Evolutionary conservation across 2,113 vertebrate genomes (phyloP), one percentile per base, ranked within the genome.

Genomic region (Notarius quadriscutis): DNA sequence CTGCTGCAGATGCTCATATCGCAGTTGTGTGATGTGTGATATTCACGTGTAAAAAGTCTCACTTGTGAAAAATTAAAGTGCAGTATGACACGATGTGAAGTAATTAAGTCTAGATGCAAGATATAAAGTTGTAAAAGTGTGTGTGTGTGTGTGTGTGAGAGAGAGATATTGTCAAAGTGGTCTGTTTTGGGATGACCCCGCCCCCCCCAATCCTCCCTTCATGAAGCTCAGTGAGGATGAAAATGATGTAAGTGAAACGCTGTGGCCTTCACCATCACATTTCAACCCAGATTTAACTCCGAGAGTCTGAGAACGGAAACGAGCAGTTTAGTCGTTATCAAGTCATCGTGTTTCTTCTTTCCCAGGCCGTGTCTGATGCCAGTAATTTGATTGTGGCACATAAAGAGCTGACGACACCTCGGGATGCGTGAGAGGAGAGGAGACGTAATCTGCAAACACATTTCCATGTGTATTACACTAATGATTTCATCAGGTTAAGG

Each of bases 401-500:
- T 97, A 96, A 97, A 96, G 96, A 96, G 95, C 94, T 90, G 95
- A 95, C 95, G 95, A 95, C 94, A 92, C 95, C 96, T 95, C 94
- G 94, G 94, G 94, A 94, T 94, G 96, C 96, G 97, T 97, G 96
- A 97, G 96, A 96, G 95, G 95, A 94, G 95, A 95, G 69, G 94
- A 94, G 63, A 75, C 94, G 96, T 98, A 97, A 98, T 99, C 96
- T 97, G 96, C 96, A 96, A 97, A 97, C 97, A 98, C 96, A 98
- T 98, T 98, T 97, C 95, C 97, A 96, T 97, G 97, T 97, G 97
- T 98, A 97, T 98, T 97, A 97, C 97, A 97, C 97, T 98, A 97
- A 99, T 97, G 97, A 99, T 98, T 97, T 96, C 95, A 97, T 97
- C 96, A 97, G 96, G 96, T 97, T 96, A 97, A 96, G 15, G 78